Conservation (phyloP, 2,888 invertebrate genomes). For the Geotrupes spiniger region DNA sequence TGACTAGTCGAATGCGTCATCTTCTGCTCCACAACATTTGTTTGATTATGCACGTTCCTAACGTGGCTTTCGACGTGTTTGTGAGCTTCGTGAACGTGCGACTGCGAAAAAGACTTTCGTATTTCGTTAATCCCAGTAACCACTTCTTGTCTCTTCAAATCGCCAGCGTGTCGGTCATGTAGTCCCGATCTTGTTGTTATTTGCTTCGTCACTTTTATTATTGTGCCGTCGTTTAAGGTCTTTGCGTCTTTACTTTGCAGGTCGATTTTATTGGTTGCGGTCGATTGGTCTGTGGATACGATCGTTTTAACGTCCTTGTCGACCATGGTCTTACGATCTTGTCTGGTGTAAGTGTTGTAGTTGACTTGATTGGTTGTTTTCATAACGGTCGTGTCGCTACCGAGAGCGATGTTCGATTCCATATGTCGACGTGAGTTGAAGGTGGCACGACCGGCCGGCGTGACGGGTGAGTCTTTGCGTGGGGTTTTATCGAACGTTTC, state of each 20-base stretch:
- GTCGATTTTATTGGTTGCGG: too few species aligned
- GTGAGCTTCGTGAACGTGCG: slow-evolving; percentile 37
- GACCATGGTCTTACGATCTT: slow-evolving; percentile 32
- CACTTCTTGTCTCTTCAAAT: slow-evolving; percentile 34
- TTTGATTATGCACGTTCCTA: slow-evolving; percentile 16
- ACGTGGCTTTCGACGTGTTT: slow-evolving; percentile 28
- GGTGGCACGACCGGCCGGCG: slow-evolving; percentile 50
- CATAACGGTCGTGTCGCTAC: slow-evolving; percentile 55
- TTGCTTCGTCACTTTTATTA: slow-evolving; percentile 53
- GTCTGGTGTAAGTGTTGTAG: slow-evolving; percentile 33
- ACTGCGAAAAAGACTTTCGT: slow-evolving; percentile 44
- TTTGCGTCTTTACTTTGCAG: slow-evolving; percentile 42
- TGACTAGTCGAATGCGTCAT: slow-evolving; percentile 32
- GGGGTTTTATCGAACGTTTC: slow-evolving; percentile 55
- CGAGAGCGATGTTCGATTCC: slow-evolving; percentile 65
- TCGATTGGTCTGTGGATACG: slow-evolving; percentile 6
- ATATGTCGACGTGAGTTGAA: slow-evolving; percentile 60
- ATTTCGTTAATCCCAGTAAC: slow-evolving; percentile 30
- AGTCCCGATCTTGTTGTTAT: slow-evolving; percentile 47
- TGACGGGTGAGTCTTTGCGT: slow-evolving; percentile 52
- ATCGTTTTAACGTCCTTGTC: slow-evolving; percentile 25
- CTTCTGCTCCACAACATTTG: slow-evolving; percentile 29
- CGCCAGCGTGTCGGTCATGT: slow-evolving; percentile 12
- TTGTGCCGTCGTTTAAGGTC: slow-evolving; percentile 54
- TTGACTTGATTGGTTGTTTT: slow-evolving; percentile 58